phyloP scores from a whole-genome alignment of 2,888 invertebrate genomes.

The Apantesis nais region DNA sequence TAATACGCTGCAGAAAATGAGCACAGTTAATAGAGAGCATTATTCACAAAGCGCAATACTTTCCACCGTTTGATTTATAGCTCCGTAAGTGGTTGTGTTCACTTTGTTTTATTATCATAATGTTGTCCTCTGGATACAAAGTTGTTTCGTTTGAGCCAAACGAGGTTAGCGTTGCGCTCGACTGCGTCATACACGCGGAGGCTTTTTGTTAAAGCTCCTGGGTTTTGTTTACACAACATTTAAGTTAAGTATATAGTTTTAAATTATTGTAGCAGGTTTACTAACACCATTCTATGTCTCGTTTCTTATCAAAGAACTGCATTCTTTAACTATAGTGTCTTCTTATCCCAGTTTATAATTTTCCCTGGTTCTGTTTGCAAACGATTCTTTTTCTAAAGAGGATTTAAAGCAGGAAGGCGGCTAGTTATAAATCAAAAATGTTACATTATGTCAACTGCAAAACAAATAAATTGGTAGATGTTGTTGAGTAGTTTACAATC shows the following conservation, averaged over 20 bases:
- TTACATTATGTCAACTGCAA: no score
- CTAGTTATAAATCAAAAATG: no score
- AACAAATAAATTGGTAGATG: no score
- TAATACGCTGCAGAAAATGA: conserved; percentile 4
- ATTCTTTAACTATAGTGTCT: neutral
- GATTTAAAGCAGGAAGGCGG: no score
- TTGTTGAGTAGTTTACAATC: no score
- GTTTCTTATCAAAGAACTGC: neutral
- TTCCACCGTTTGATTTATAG: conserved; percentile 57
- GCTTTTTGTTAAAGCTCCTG: conserved; percentile 5
- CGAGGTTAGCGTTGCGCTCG: conserved; percentile 18
- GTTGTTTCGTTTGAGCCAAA: conserved; percentile 16
- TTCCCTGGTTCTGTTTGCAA: no score
- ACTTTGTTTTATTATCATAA: conserved; percentile 45
- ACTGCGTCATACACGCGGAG: conserved; percentile 4
- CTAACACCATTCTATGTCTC: neutral
- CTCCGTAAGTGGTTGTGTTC: conserved; percentile 37
- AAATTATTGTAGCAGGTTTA: neutral
- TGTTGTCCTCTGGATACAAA: conserved; percentile 19
- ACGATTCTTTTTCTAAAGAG: neutral
- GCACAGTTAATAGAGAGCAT: neutral
- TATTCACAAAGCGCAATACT: conserved; percentile 17
- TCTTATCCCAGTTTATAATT: neutral
- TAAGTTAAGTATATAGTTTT: neutral
- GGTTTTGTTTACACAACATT: conserved; percentile 10